A percentile compares a stretch with the other conserved stretches of the same genome.
Conservation (phyloP, 2,797 vertebrate genomes). For the Hirundo rustica region DNA sequence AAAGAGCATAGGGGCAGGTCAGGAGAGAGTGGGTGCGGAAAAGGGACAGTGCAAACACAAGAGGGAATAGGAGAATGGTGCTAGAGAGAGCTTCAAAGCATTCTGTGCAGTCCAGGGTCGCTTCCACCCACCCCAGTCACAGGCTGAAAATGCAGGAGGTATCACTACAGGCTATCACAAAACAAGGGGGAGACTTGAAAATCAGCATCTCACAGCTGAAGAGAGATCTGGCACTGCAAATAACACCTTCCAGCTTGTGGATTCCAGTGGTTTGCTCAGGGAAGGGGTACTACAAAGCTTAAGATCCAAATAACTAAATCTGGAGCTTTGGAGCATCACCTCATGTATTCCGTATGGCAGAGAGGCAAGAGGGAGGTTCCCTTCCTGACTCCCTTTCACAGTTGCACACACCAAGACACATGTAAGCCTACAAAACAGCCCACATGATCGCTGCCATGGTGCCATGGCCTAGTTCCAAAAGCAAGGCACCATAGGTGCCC, state of each 20-base stretch:
- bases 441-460: neutral
- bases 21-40: neutral
- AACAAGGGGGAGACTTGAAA: neutral
- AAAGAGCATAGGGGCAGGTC: neutral
- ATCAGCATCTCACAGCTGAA: neutral
- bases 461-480: neutral
- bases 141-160: constrained; percentile 1
- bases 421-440: neutral
- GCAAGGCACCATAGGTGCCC: neutral
- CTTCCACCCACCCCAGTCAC: neutral
- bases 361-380: neutral
- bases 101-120: neutral
- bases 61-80: neutral
- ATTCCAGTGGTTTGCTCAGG: neutral
- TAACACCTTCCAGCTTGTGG: neutral
- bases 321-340: neutral
- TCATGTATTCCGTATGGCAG: neutral
- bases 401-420: neutral
- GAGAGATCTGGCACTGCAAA: neutral
- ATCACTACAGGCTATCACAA: neutral
- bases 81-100: neutral
- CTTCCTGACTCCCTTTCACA: fast-evolving
- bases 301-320: neutral
- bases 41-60: neutral
- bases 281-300: neutral